Base-by-base conservation (phyloP, 2,888 invertebrate species). In the Xylophagus ater region DNA sequence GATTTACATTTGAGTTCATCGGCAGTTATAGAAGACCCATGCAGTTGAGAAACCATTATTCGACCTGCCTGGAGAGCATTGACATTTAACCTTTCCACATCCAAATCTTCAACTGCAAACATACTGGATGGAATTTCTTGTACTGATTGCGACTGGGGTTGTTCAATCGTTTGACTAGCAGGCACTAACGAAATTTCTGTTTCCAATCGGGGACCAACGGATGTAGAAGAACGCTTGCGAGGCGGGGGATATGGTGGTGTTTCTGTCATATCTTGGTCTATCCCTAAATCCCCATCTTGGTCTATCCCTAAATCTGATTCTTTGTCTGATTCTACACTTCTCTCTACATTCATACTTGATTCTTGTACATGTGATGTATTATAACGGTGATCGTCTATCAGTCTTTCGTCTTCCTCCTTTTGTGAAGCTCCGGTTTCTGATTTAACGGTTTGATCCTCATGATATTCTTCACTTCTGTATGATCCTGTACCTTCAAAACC, bases 31-130 rank as follows among this genome's bases (percentile, higher is more conserved):
- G 78, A 75, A 50, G 75, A 71, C 5, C 84, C 81, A 53, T 86
- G 85, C 43, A 87, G 75, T 58, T 86, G 84, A 1, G 85, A 84
- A 0, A 86, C 85, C 34, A 79, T 69, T 44, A 87, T 81, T 58
- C 81, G 83, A 39, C 76, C 78, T 0, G 87, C 85, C 57, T 84
- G 78, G 28, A 87, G 62, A 51, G 84, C 83, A 41, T 79, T 78
- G 1, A 87, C 86, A 46, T 77, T 81, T 14, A 88, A 58, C 34
- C 79, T 71, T 40, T 85, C 84, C 1, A 88, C 86, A 54, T 84
- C 82, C 43, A 87, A 68, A 56, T 59, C 54, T 23, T 52, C 52
- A 10, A 56, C 51, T 19, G 47, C 46, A 26, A 42, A 34, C 18
- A 21, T 9, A 17, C 58, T n/a, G n/a, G n/a, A n/a, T n/a, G n/a